Evolutionary conservation across 2,113 vertebrate species (phyloP).

Genomic region (Illadopsis cleaveri): DNA sequence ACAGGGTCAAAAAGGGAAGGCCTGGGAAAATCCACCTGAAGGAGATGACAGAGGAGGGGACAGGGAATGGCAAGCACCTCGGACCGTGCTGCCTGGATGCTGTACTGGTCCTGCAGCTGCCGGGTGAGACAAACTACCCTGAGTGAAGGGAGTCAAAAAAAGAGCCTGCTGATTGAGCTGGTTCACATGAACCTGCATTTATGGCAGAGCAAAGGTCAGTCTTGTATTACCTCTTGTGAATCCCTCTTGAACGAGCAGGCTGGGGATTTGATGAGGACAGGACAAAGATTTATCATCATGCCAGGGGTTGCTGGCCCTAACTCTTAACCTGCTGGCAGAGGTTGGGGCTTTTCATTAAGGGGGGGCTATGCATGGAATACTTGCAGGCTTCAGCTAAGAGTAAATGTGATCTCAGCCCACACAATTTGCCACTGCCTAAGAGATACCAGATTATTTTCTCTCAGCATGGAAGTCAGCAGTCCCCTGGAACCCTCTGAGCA

Average conservation of each 20-base stretch:
- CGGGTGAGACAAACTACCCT: rapidly evolving
- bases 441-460: not conserved
- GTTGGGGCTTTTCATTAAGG: not conserved
- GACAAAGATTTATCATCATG: not conserved
- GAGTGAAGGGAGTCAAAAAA: not conserved
- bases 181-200: rapidly evolving
- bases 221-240: not conserved
- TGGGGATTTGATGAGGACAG: not conserved
- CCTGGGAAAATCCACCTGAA: not conserved
- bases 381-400: not conserved
- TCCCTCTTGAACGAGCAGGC: not conserved
- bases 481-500: not conserved
- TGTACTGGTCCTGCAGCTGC: not conserved
- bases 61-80: not conserved
- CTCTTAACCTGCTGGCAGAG: not conserved
- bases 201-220: not conserved
- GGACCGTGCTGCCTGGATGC: rapidly evolving
- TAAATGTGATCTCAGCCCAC: not conserved
- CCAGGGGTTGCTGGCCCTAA: not conserved
- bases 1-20: not conserved
- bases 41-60: not conserved
- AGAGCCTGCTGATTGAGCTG: not conserved
- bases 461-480: not conserved
- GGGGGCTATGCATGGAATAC: not conserved
- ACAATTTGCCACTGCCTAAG: not conserved